phyloP scores from a whole-genome alignment of 92 coral and sea anemone species.

The Phenganax marumi region DNA sequence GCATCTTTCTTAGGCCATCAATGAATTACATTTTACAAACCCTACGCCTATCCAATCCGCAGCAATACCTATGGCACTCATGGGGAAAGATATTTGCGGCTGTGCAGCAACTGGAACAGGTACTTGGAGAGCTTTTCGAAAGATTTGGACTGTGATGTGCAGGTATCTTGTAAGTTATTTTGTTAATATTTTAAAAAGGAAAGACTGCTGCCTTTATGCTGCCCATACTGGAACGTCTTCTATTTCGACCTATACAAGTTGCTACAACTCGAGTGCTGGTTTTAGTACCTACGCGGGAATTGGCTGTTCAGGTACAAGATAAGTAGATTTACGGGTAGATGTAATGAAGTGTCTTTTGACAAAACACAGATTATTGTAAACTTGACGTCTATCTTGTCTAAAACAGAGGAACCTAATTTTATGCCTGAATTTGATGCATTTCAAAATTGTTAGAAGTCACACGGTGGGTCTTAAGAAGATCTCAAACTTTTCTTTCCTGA shows the following conservation, averaged over 20 bases:
- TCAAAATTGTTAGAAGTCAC: no score
- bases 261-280: slow-evolving; percentile 82
- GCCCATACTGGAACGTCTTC: slow-evolving; percentile 85
- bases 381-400: no score
- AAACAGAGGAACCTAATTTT: no score
- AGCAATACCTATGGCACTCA: slow-evolving; percentile 92
- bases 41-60: slow-evolving; percentile 98
- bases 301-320: slow-evolving; percentile 84
- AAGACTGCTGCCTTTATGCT: slow-evolving; percentile 96
- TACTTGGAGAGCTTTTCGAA: background rate
- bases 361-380: background rate
- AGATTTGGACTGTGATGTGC: background rate
- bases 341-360: background rate
- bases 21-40: slow-evolving; percentile 78
- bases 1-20: slow-evolving; percentile 65
- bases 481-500: no score
- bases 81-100: slow-evolving; percentile 98
- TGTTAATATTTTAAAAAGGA: slow-evolving; percentile 39
- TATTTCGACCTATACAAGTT: slow-evolving; percentile 79
- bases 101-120: slow-evolving; percentile 99
- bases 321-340: background rate
- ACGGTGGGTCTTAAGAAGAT: no score
- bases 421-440: no score
- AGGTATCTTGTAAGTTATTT: background rate
- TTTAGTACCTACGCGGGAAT: slow-evolving; percentile 90